Evolutionary conservation across 2,888 invertebrate genomes (phyloP), one percentile per base, ranked within the genome.

Genomic region (Callosobruchus maculatus): DNA sequence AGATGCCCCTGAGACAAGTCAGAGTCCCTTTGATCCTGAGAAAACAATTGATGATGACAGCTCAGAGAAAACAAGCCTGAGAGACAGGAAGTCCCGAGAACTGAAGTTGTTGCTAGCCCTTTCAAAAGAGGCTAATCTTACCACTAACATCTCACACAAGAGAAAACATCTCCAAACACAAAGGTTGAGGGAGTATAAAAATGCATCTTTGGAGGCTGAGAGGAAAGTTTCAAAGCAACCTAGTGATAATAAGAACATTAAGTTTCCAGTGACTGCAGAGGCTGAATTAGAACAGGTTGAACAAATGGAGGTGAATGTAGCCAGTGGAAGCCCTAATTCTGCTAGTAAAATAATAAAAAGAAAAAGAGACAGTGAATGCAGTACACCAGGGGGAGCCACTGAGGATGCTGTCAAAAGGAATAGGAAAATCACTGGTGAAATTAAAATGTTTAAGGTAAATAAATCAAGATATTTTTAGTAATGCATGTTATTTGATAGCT

Each of bases 51-150:
- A 77, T 73, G 76, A 75, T 74, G 76, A 78, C 77, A 75, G 70
- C 71, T 73, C 70, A 67, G 78, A 78, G 21, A 76, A 74, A 78
- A 73, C 77, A 75, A 77, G 76, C 72, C 72, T 71, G 22, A 78
- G 75, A 49, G 49, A 49, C 49, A 49, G 13, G 71, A 76, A 71
- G 66, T 81, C 81, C 70, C 79, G 81, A 75, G 93, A 93, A 83
- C 86, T 93, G 74, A 88, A 90, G 79, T 91, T 90, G 0, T 85
- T 93, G 22, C 90, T 93, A 77, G 91, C 91, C 31, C 90, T 92
- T 20, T 91, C 92, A 22, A 92, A 90, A 83, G 92, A 92, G 81
- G 92, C 93, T 0, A 91, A 93, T 82, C 90, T 93, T 67, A 86
- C 87, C 67, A 83, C 89, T 70, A 91, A 90, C 73, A 86, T 85